These are phyloP conservation scores for Lithobates sylvaticus DNA, from an alignment of 2,797 vertebrate genomes.

Conservation along the genomic window DNA sequence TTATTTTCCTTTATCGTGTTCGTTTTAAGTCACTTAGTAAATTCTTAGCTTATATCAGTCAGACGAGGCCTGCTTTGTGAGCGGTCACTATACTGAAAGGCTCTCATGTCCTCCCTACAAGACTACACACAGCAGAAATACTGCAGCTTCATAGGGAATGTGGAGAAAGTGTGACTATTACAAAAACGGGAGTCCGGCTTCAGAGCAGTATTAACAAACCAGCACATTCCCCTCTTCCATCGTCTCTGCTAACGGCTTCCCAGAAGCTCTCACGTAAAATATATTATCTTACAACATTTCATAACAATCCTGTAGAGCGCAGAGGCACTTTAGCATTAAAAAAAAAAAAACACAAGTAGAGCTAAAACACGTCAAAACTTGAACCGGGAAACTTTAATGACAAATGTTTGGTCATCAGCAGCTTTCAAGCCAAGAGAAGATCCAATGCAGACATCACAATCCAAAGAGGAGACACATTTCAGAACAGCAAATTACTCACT, in stretches of 20 bases:
- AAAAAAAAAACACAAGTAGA: not conserved
- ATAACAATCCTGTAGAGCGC: conserved; percentile 8
- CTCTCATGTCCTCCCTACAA: not conserved
- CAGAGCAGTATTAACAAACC: not conserved
- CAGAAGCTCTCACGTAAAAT: conserved; percentile 11
- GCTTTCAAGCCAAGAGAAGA: not conserved
- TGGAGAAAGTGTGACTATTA: conserved; percentile 15
- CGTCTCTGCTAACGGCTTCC: not conserved
- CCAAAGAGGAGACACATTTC: too few relatives aligned
- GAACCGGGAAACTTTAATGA: not conserved
- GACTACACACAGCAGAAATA: not conserved
- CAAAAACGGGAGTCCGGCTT: not conserved
- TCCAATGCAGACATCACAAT: conserved; percentile 1
- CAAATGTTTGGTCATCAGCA: not conserved
- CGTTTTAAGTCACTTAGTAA: not conserved
- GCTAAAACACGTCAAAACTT: conserved; percentile 22
- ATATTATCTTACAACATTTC: conserved; percentile 11
- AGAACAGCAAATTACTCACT: not conserved
- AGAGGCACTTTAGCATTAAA: not conserved
- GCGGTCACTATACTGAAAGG: too few relatives aligned
- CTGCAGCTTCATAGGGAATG: conserved; percentile 24
- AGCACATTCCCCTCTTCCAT: not conserved
- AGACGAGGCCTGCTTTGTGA: not conserved
- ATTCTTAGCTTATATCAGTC: not conserved
- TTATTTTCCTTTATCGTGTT: too few relatives aligned